Evolutionary conservation across 1,140 invertebrate species (phyloP).

Genomic region (Coptotermes formosanus): DNA sequence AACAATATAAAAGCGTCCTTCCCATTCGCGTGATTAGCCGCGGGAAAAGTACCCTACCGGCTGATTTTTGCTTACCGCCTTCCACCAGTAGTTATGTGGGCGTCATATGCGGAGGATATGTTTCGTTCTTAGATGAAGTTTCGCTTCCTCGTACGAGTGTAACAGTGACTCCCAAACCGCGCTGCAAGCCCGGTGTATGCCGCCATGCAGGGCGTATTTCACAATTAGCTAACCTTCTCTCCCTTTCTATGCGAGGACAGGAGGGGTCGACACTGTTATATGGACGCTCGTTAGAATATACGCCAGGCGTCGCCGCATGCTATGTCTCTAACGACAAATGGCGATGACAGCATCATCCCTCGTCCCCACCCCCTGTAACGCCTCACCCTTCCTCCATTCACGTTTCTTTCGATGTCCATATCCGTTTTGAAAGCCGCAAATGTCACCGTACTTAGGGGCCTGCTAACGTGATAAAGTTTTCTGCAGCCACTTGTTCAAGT

Average conservation of each 20-base stretch:
- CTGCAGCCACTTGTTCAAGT: not conserved
- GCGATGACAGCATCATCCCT: slow-evolving; percentile 8
- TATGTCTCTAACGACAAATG: not conserved
- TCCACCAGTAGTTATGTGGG: too few relatives aligned
- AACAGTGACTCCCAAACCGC: not conserved
- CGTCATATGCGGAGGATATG: not conserved
- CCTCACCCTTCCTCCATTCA: not conserved
- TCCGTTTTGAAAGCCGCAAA: slow-evolving; percentile 8
- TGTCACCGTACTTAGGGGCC: not conserved
- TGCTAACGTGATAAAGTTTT: slow-evolving; percentile 7
- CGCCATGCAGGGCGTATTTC: not conserved
- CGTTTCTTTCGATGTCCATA: slow-evolving; percentile 6
- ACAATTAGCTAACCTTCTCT: not conserved
- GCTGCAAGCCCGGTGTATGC: not conserved
- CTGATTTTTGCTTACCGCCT: too few relatives aligned
- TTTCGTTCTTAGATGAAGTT: not conserved
- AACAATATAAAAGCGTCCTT: too few relatives aligned
- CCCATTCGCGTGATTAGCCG: too few relatives aligned
- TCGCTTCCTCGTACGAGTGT: not conserved
- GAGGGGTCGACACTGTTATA: not conserved
- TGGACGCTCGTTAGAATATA: slow-evolving; percentile 10
- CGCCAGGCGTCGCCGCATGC: not conserved
- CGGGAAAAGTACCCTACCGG: too few relatives aligned
- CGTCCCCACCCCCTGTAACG: not conserved
- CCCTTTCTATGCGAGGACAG: not conserved